Percentiles rank a stretch among this genome's conserved stretches.
Evolutionary conservation across 2,113 vertebrate genomes (phyloP).

Genomic region (Typhlomys cinereus): DNA sequence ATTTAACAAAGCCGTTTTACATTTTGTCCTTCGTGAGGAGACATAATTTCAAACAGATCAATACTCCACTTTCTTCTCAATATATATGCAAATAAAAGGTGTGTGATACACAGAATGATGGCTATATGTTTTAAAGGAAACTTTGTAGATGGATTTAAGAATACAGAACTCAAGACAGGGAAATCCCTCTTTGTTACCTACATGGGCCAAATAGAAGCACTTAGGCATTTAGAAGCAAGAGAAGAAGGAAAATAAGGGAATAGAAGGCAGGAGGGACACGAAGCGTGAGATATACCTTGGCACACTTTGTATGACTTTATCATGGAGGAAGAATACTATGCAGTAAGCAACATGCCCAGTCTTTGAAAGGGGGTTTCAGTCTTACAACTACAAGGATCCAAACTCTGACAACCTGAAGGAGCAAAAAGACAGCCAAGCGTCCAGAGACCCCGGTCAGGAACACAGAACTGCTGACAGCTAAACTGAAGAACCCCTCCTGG

Average conservation of each 20-base stretch:
- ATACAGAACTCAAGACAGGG: background rate
- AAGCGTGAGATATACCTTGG: background rate
- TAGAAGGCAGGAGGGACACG: background rate
- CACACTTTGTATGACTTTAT: background rate
- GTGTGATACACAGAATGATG: background rate
- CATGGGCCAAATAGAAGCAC: background rate
- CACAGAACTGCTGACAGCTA: background rate
- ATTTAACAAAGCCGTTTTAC: background rate
- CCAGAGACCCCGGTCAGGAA: background rate
- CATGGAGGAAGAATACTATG: background rate
- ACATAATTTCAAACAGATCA: background rate
- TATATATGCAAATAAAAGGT: background rate
- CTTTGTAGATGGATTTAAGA: background rate
- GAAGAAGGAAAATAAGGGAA: background rate
- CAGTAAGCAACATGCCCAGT: background rate
- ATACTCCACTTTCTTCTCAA: background rate
- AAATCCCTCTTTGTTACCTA: background rate
- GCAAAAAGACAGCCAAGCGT: background rate
- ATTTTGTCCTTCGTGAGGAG: background rate
- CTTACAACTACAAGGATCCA: background rate
- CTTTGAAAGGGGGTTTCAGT: background rate
- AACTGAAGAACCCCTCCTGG: background rate
- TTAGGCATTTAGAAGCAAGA: background rate
- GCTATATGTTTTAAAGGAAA: background rate
- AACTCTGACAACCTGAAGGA: background rate